Evolutionary conservation across 2,888 invertebrate genomes (phyloP), one percentile per base, ranked within the genome.

Genomic region (Pycnomerus fuliginosus): DNA sequence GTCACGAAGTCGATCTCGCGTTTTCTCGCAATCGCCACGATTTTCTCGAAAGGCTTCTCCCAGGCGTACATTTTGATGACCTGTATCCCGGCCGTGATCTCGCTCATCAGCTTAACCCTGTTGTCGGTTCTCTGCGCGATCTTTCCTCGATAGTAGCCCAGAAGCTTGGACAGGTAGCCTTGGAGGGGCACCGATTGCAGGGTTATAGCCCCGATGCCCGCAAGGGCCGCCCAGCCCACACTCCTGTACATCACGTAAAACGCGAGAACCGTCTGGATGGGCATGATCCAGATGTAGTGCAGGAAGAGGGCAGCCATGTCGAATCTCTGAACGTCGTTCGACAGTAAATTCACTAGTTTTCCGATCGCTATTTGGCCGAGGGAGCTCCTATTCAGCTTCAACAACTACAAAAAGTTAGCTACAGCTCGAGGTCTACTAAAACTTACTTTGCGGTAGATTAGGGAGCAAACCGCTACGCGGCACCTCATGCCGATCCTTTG

Each of bases 251-350:
- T 75, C 38, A 86, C 74, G 40, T 70, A 76, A 3, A 79, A 73
- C n/a, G 82, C 79, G 14, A 86, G 78, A 0, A 81, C 73, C 5
- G 83, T 81, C 58, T 87, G 83, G 8, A 90, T 74, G 0, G 90
- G 90, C 73, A 86, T 86, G 38, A 90, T 80, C 87, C 89, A 88
- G 29, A 90, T 68, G 65, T 84, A 90, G 69, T 90, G 87, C 8
- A 89, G 69, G 62, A 82, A 83, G 33, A 81, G 59, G 12, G 84
- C 78, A 13, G 83, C 80, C 68, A 83, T 70, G 64, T 91, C 91
- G 65, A 91, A 89, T 50, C 90, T 78, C 58, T 83, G 83, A 2
- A 91, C 90, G 65, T 92, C 92, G 60, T 90, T 91, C 0, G 90
- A 89, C 73, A 92, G 76, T 41, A 92, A 70, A 68, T 91, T 92